These are phyloP conservation scores for Synchiropus splendidus DNA, from an alignment of 2,113 vertebrate genomes.

Conservation along the genomic window DNA sequence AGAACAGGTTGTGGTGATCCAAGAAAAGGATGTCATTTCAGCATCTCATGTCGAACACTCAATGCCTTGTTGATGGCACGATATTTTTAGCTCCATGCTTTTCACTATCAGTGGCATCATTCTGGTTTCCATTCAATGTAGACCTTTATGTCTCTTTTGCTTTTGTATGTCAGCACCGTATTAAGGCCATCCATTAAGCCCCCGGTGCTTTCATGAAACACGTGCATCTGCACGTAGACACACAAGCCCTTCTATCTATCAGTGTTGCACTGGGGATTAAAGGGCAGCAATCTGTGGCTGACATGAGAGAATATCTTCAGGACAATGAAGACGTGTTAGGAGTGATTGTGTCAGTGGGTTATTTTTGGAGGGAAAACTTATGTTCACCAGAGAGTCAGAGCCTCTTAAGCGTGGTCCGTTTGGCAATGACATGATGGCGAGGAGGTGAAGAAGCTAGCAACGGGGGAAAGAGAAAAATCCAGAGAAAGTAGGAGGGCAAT, in stretches of 20 bases:
- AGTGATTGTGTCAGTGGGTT: too few species aligned
- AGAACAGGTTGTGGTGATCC: too few species aligned
- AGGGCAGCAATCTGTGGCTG: not conserved
- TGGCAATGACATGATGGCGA: conserved; percentile 35
- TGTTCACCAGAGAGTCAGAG: conserved; percentile 11
- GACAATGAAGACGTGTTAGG: too few species aligned
- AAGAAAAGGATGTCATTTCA: too few species aligned
- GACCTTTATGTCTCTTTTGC: conserved; percentile 21
- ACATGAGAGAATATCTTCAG: too few species aligned
- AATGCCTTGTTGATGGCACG: too few species aligned
- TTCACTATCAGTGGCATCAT: too few species aligned
- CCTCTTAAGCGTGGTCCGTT: conserved; percentile 35
- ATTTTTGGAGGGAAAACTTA: not conserved
- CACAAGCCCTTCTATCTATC: conserved; percentile 12
- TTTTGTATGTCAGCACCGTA: conserved; percentile 50
- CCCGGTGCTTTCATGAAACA: conserved; percentile 1
- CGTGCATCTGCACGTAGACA: conserved; percentile 7
- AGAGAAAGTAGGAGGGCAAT: not conserved
- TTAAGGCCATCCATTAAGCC: conserved; percentile 61
- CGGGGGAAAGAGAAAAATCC: conserved; percentile 24
- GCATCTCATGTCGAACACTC: too few species aligned
- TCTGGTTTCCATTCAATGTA: conserved; percentile 12
- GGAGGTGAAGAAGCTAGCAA: conserved; percentile 31
- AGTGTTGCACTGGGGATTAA: not conserved
- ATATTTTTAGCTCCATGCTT: too few species aligned